Evolutionary conservation across 2,888 invertebrate species (phyloP), one percentile per base, ranked within the genome.

Genomic region (Himalopsyche tibetana): DNA sequence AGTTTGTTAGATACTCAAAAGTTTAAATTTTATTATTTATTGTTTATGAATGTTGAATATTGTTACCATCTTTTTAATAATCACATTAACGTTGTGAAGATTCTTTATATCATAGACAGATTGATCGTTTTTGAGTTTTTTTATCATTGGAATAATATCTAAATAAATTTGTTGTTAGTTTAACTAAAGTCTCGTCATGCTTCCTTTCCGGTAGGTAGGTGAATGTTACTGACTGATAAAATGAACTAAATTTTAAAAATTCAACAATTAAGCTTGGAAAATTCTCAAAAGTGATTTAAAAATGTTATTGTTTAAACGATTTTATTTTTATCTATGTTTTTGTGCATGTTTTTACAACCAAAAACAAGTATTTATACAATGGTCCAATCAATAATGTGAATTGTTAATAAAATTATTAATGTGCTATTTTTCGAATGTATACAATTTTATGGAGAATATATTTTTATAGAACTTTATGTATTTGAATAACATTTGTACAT

Each of bases 391-490:
- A 74, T 74, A 38, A 74, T 38, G 74, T 74, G 74, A 74, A 74
- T 74, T 28, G 19, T 74, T 74, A 19, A 12, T 74, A 74, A 74
- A 74, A 74, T 12, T 74, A 74, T 38, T 74, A 74, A 12, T 38
- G 38, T 74, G 74, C 74, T 74, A 74, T 74, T 74, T 74, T 74
- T 74, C 28, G 74, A 74, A 74, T 74, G 74, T 74, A 36, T 74
- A 74, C 74, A 74, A 36, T 36, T 74, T 74, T 74, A 74, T 74
- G 36, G 36, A 74, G 74, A 74, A 74, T 74, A 74, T 74, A 74
- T 74, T 74, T 74, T 74, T 74, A 74, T 74, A 74, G 74, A 74
- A 74, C 28, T 74, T 74, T 38, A 74, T 74, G 74, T 74, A 74
- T 74, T 74, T 74, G 19, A 74, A 12, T 15, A 74, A 74, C 38